A percentile compares a stretch with the other conserved stretches of the same genome.
Evolutionary conservation across 1,140 invertebrate genomes (phyloP).

Genomic region (Neodiprion fabricii): DNA sequence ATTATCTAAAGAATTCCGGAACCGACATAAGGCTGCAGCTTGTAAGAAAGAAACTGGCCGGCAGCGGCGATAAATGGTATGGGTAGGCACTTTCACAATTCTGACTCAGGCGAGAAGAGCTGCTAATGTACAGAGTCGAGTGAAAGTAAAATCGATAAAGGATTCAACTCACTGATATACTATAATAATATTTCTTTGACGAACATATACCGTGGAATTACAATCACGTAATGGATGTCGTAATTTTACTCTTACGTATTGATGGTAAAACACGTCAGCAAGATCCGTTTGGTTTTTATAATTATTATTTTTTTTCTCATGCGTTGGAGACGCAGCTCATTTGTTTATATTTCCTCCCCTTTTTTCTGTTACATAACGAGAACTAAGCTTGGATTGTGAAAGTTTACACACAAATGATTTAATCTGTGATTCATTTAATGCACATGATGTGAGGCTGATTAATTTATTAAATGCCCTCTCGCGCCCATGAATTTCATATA

Average conservation of each 20-base stretch:
- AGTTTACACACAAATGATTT: too few relatives aligned
- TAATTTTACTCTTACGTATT: neutral
- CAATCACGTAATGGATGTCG: neutral
- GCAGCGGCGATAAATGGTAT: neutral
- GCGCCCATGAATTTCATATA: too few relatives aligned
- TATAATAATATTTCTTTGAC: neutral
- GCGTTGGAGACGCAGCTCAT: too few relatives aligned
- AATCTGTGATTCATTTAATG: too few relatives aligned
- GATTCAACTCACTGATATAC: neutral
- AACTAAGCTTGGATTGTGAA: too few relatives aligned
- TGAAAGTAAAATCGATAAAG: conserved; percentile 1
- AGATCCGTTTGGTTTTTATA: too few relatives aligned
- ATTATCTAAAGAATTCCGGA: neutral
- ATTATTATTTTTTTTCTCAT: too few relatives aligned
- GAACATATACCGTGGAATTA: neutral
- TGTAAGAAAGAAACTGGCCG: neutral
- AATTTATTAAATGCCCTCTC: too few relatives aligned
- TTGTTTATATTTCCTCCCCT: too few relatives aligned
- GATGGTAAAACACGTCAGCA: neutral
- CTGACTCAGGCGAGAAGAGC: neutral
- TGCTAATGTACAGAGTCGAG: neutral
- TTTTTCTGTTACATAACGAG: too few relatives aligned
- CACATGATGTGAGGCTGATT: too few relatives aligned
- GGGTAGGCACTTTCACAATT: neutral
- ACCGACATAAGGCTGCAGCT: neutral